Evolutionary conservation across 2,113 vertebrate genomes (phyloP).

Genomic region (Pithys albifrons): DNA sequence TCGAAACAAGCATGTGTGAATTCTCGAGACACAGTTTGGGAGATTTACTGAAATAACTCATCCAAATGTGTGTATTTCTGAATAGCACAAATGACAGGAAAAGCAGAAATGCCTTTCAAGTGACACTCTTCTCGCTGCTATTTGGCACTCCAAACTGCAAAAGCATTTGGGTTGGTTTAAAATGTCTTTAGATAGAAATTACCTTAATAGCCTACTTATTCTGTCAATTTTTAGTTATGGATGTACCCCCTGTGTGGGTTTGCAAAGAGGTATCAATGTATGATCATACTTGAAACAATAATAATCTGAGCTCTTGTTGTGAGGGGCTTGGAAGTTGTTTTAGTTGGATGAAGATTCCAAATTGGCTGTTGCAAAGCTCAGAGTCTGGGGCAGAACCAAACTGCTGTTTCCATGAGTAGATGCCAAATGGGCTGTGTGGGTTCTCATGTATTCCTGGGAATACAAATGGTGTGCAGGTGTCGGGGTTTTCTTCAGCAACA

Average conservation of each 20-base stretch:
- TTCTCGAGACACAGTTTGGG: not conserved
- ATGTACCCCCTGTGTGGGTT: not conserved
- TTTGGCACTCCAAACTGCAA: not conserved
- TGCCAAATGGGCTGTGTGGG: no score
- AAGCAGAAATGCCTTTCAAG: not conserved
- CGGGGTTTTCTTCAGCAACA: not conserved
- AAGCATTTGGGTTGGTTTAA: not conserved
- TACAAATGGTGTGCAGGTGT: rapidly evolving
- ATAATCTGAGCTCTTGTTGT: not conserved
- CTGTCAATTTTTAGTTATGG: not conserved
- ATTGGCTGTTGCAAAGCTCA: not conserved
- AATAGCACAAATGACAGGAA: not conserved
- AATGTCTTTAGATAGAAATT: not conserved
- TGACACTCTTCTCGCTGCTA: not conserved
- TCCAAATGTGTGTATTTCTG: not conserved
- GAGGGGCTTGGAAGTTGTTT: not conserved
- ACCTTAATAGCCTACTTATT: not conserved
- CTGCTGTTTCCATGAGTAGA: not conserved
- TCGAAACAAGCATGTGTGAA: not conserved
- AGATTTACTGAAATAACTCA: not conserved
- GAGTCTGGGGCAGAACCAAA: not conserved
- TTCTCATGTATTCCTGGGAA: rapidly evolving
- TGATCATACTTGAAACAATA: not conserved
- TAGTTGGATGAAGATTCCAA: not conserved
- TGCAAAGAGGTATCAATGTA: not conserved